Percentiles rank a stretch among this genome's conserved stretches.
These are phyloP conservation scores for Orchestes rusci DNA, from an alignment of 2,888 invertebrate genomes.

Conservation along the genomic window DNA sequence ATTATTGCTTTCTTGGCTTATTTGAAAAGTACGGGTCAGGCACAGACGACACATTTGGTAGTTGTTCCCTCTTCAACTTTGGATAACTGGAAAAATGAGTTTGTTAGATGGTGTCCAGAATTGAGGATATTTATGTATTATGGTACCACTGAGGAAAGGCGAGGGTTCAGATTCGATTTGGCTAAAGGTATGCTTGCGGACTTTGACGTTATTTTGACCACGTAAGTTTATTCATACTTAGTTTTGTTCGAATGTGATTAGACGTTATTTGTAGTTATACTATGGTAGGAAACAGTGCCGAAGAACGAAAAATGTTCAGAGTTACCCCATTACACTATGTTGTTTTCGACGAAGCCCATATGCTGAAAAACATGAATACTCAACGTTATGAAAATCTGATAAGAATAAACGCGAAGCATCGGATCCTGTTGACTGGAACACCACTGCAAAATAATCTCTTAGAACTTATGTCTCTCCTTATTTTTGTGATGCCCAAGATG, in stretches of 20 bases:
- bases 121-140: slow-evolving; percentile 82
- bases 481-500: slow-evolving; percentile 94
- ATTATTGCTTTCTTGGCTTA: slow-evolving; percentile 89
- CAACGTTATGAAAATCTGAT: slow-evolving; percentile 83
- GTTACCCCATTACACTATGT: slow-evolving; percentile 87
- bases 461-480: slow-evolving; percentile 90
- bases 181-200: slow-evolving; percentile 63
- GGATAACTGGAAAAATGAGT: slow-evolving; percentile 79
- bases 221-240: too few species aligned
- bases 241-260: too few species aligned
- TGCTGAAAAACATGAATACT: slow-evolving; percentile 96
- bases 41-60: slow-evolving; percentile 77
- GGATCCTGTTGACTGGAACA: slow-evolving; percentile 89
- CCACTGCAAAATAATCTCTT: slow-evolving; percentile 93
- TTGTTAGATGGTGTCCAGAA: slow-evolving; percentile 71
- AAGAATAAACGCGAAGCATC: slow-evolving; percentile 66
- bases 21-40: slow-evolving; percentile 70
- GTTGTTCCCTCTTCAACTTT: slow-evolving; percentile 96
- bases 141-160: slow-evolving; percentile 78
- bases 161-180: slow-evolving; percentile 68
- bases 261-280: slow-evolving; percentile 53
- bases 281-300: slow-evolving; percentile 78
- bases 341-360: slow-evolving; percentile 95
- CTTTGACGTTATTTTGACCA: slow-evolving; percentile 81
- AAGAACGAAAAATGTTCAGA: slow-evolving; percentile 85